Evolutionary conservation across 2,797 vertebrate species (phyloP).

Genomic region (Periophthalmus magnuspinnatus): DNA sequence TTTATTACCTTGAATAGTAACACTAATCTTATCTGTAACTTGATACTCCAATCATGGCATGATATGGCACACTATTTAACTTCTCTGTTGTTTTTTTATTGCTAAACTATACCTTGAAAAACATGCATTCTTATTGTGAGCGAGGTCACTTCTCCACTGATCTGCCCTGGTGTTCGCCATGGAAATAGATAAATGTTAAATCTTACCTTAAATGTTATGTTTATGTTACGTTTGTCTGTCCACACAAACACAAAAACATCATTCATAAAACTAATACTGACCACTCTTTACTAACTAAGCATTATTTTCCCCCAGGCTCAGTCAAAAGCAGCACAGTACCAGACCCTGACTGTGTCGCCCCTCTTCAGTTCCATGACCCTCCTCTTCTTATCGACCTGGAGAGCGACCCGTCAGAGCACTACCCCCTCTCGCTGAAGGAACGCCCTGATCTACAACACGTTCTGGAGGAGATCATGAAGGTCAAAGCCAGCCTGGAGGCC

Average conservation of each 20-base stretch:
- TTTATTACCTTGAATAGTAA: no score
- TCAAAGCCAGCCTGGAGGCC: slow-evolving; percentile 81
- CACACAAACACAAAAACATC: background rate
- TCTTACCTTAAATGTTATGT: no score
- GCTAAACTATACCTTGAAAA: no score
- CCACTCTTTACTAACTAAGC: background rate
- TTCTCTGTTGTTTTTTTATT: no score
- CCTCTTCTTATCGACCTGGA: slow-evolving; percentile 90
- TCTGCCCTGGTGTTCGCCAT: no score
- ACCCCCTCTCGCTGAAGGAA: slow-evolving; percentile 61
- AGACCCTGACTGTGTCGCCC: slow-evolving; percentile 80
- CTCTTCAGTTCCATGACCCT: slow-evolving; percentile 79
- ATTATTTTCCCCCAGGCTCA: slow-evolving; percentile 71
- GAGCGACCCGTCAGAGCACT: slow-evolving; percentile 88
- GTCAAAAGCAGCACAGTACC: slow-evolving; percentile 81
- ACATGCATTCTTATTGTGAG: no score
- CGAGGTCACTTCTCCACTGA: no score
- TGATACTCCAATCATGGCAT: no score
- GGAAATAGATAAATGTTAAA: no score
- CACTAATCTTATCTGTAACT: no score
- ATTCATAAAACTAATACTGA: background rate
- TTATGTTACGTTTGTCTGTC: background rate
- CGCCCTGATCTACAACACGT: slow-evolving; percentile 62
- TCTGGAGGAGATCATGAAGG: slow-evolving; percentile 70
- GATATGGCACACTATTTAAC: no score